Percentiles rank a stretch among this genome's conserved stretches.
Conservation (phyloP, 2,888 invertebrate genomes). For the Acanthoscelides obtectus region DNA sequence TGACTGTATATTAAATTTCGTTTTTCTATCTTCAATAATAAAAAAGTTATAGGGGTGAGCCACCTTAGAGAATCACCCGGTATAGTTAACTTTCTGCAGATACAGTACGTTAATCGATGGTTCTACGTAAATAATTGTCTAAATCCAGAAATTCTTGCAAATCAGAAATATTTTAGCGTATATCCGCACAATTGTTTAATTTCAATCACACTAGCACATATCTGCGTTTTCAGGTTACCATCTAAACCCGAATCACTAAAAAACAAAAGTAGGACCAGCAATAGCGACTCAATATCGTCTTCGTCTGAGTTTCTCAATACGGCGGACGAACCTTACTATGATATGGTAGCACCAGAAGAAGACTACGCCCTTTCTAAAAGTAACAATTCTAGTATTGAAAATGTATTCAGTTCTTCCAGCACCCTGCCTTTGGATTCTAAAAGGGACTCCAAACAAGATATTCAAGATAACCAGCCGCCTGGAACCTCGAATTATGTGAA, state of each 20-base stretch:
- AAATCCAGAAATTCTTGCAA: no score
- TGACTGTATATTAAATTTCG: no score
- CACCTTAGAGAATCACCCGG: no score
- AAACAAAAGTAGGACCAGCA: slow-evolving; percentile 37
- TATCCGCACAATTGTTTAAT: no score
- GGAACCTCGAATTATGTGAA: slow-evolving; percentile 87
- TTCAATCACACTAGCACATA: no score
- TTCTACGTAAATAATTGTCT: no score
- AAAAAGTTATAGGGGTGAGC: no score
- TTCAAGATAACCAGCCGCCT: slow-evolving; percentile 70
- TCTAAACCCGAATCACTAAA: slow-evolving; percentile 33
- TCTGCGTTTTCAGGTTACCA: slow-evolving; percentile 29
- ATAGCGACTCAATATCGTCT: slow-evolving; percentile 49
- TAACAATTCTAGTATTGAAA: slow-evolving; percentile 64
- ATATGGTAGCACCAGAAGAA: slow-evolving; percentile 63
- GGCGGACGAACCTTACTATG: slow-evolving; percentile 66
- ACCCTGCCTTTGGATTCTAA: slow-evolving; percentile 56
- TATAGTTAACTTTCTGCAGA: no score
- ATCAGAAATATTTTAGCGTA: no score
- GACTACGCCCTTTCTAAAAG: slow-evolving; percentile 36
- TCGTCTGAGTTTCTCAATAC: slow-evolving; percentile 56
- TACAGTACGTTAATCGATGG: no score
- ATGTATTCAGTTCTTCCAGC: slow-evolving; percentile 57
- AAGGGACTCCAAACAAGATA: slow-evolving; percentile 44
- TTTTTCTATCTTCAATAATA: no score